Base-by-base conservation (phyloP, 2,797 vertebrate genomes). In the Cossypha caffra region DNA sequence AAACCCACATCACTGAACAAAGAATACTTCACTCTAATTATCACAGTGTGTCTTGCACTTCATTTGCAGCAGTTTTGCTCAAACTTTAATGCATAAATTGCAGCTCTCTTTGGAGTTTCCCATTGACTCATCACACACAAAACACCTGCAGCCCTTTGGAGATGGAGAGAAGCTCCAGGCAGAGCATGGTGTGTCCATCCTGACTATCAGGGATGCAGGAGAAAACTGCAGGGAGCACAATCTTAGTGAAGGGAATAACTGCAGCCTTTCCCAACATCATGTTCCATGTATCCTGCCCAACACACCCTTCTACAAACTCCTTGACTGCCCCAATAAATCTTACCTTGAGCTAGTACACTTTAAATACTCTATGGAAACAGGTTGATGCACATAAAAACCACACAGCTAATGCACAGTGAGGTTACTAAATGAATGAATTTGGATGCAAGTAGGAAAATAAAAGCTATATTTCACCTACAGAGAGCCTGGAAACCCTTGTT, bases 391-490 rank as follows among this genome's bases (percentile, higher is more conserved):
- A 43, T 67, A 33, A 92, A 80, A 82, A 0, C 13, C 47, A 73
- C 68, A 61, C 20, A 61, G 28, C 14, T 77, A 92, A 64, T 47
- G 52, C 64, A 78, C 25, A 13, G 28, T 4, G 28, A 78, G 37
- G 40, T 72, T 73, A 69, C 68, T 83, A 90, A 91, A 83, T 20
- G 57, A 94, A 77, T 67, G 8, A 83, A 81, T 66, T 88, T 91
- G 72, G 66, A 83, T 90, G 51, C 82, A 86, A 66, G 59, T n/a
- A 88, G 66, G 69, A 76, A 94, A 95, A 95, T 47, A 90, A 86
- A 73, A 86, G 37, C 63, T 78, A 1, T 78, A 47, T 86, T 67
- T 96, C 86, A 93, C 66, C 76, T 90, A 8, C 62, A 76, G 40
- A 63, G 54, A 80, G 18, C 11, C 47, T 74, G 59, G 66, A 78